Base-by-base conservation (phyloP, 2,888 invertebrate species). In the Apamea anceps region DNA sequence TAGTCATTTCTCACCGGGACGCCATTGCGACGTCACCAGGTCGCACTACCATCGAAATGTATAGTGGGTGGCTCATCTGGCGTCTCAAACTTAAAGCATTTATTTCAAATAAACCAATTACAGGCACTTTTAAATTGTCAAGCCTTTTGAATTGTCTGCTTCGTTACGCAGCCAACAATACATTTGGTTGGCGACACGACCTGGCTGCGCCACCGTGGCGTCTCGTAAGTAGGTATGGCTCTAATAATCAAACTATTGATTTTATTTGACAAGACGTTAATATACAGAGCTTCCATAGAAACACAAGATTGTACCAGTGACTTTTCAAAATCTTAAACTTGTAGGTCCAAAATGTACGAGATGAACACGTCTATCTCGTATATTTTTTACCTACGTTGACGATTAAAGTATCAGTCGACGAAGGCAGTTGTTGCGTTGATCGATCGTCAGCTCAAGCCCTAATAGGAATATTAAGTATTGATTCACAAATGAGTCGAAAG, bases 401-500 rank as follows among this genome's bases (percentile, higher is more conserved):
- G 57, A 65, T 63, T 63, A 65, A n/a, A 25, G 37, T 51, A 63
- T 73, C 15, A 62, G n/a, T 25, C 42, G 10, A 18, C 2, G 13
- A 45, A 37, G 18, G 15, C 15, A 42, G 18, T 51, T 51, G 8
- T n/a, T 15, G 5, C 21, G 21, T 42, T 66, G 28, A 57, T 51
- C 28, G 60, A 60, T 72, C 54, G 37, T 79, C 13, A 45, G 54
- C 25, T 62, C n/a, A 48, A 37, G 37, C 54, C 37, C 51, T 62
- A 80, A 74, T 2, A 45, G 13, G 15, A 63, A 73, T 60, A 72
- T 25, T n/a, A 54, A 15, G 25, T 62, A 63, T 28, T 8, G 57
- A 73, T 81, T 71, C 48, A n/a, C 32, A 70, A 77, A 72, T 73
- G 72, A 87, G 28, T 79, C 78, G 10, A 37, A 67, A 18, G 21